phyloP scores from a whole-genome alignment of 1,140 invertebrate species.

The Nomia melanderi region DNA sequence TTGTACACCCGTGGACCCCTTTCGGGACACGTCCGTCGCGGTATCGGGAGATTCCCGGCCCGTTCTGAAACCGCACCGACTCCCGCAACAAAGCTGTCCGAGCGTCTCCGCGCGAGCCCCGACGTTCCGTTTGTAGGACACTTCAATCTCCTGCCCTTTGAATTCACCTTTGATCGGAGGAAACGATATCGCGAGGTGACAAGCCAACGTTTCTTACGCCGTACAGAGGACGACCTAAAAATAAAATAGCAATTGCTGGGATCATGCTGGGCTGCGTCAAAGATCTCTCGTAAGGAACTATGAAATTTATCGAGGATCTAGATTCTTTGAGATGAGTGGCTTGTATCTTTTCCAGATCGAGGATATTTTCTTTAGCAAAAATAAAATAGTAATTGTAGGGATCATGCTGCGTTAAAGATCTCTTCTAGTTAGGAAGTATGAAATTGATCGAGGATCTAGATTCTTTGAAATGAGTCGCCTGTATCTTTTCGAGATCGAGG shows the following conservation, averaged over 20 bases:
- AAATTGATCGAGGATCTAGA: too few species aligned
- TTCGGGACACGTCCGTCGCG: background rate
- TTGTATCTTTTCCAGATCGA: too few species aligned
- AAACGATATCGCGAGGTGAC: conserved; percentile 13
- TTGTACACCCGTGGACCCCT: background rate
- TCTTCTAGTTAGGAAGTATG: too few species aligned
- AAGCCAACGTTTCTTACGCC: background rate
- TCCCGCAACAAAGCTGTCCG: conserved; percentile 6
- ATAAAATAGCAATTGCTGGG: background rate
- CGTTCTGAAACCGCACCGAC: background rate
- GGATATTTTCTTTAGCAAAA: too few species aligned
- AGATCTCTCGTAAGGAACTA: too few species aligned
- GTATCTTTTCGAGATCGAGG: too few species aligned
- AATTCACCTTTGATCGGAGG: background rate
- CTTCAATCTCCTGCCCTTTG: conserved; percentile 48
- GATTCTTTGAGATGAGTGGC: too few species aligned
- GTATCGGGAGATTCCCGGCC: background rate
- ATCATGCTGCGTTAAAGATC: too few species aligned
- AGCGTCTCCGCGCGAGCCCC: background rate
- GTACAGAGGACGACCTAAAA: background rate
- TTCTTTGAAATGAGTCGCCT: too few species aligned
- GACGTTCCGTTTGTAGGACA: conserved; percentile 28
- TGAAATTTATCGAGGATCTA: too few species aligned
- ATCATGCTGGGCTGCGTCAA: background rate
- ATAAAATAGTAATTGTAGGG: too few species aligned